These are phyloP conservation scores for Anastrepha ludens DNA, from an alignment of 1,140 invertebrate species.

Conservation along the genomic window DNA sequence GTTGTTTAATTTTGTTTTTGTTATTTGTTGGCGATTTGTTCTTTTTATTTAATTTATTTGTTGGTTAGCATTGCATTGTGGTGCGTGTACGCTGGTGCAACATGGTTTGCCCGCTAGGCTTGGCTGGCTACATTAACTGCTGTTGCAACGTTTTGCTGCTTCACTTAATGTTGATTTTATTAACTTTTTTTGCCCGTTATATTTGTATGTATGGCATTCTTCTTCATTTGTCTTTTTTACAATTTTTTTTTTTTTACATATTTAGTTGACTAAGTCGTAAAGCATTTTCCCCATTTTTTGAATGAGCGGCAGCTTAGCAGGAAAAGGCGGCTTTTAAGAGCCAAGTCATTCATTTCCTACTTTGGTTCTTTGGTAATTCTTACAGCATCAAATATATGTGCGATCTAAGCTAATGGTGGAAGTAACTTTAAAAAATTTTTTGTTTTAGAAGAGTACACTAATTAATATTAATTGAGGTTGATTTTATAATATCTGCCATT, in stretches of 20 bases:
- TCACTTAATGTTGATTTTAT: conserved; percentile 45
- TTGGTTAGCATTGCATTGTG: neutral
- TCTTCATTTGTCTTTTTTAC: neutral
- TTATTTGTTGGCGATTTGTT: neutral
- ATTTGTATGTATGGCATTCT: neutral
- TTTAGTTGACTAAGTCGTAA: neutral
- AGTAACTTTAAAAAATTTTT: too few relatives aligned
- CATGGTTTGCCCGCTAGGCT: conserved; percentile 17
- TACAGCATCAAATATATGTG: neutral
- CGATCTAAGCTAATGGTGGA: too few relatives aligned
- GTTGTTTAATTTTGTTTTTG: neutral
- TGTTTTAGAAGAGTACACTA: too few relatives aligned
- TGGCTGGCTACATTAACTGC: conserved; percentile 6
- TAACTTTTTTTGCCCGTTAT: neutral
- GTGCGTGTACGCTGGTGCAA: conserved; percentile 28
- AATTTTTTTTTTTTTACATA: neutral
- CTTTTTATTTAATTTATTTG: neutral
- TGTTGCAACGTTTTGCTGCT: conserved; percentile 44
- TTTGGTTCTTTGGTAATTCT: neutral
- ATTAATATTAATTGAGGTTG: too few relatives aligned
- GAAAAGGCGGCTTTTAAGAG: neutral
- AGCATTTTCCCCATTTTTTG: too few relatives aligned
- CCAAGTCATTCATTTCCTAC: neutral
- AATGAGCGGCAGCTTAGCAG: neutral
- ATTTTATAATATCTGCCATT: too few relatives aligned